phyloP scores from a whole-genome alignment of 2,113 vertebrate species.

The Eira barbara region DNA sequence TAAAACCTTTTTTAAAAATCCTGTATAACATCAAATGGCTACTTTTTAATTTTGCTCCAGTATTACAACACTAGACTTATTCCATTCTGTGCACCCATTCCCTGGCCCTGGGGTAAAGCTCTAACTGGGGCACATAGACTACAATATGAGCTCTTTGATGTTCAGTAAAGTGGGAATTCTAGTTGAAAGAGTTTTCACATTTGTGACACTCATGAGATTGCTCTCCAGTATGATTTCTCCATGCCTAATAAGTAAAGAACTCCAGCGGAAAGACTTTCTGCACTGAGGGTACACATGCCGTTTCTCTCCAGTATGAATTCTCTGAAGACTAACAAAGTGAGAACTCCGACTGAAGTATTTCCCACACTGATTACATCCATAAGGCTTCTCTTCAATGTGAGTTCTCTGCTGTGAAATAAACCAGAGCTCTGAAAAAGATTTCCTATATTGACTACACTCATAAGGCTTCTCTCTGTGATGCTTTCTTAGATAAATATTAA shows the following conservation, averaged over 20 bases:
- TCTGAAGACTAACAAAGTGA: background rate
- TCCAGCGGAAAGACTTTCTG: background rate
- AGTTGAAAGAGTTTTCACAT: background rate
- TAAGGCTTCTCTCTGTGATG: background rate
- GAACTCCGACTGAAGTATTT: background rate
- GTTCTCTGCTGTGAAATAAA: background rate
- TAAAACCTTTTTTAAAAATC: background rate
- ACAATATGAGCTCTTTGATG: background rate
- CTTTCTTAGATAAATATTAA: background rate
- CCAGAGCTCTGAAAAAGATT: background rate
- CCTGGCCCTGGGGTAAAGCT: background rate
- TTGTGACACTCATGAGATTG: background rate
- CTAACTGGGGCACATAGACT: background rate
- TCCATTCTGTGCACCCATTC: background rate
- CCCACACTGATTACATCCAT: background rate
- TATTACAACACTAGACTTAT: background rate
- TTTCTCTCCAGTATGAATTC: background rate
- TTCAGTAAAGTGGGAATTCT: background rate
- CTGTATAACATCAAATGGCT: background rate
- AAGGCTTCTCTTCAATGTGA: background rate
- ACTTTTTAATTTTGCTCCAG: background rate
- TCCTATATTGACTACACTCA: background rate
- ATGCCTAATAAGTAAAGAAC: background rate
- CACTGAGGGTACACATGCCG: background rate
- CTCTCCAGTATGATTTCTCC: background rate